These are phyloP conservation scores for Boulengeromyrus knoepffleri DNA, from an alignment of 2,113 vertebrate genomes.

Conservation along the genomic window DNA sequence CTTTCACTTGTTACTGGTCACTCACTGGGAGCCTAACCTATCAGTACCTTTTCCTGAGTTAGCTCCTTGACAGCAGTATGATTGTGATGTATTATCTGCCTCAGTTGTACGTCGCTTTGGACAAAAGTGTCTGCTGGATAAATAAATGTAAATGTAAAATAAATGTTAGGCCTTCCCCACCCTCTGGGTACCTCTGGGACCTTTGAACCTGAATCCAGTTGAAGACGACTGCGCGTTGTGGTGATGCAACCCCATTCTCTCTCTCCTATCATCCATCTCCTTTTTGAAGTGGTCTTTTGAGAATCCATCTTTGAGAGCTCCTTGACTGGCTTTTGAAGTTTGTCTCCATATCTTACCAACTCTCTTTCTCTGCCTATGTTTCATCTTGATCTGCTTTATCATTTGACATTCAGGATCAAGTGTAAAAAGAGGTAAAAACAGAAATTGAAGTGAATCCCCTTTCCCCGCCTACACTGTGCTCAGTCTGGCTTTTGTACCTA, in stretches of 20 bases:
- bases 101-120: background rate
- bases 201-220: constrained; percentile 45
- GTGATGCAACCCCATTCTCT: constrained; percentile 24
- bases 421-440: constrained; percentile 35
- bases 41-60: background rate
- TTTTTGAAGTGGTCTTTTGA: constrained; percentile 67
- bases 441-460: constrained; percentile 43
- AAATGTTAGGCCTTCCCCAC: constrained; percentile 22
- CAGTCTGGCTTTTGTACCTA: constrained; percentile 45
- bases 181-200: constrained; percentile 33
- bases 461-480: constrained; percentile 37
- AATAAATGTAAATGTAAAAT: background rate
- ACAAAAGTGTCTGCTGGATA: background rate
- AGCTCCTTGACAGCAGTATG: background rate
- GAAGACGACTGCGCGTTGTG: constrained; percentile 33
- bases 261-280: constrained; percentile 13
- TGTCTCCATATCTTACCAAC: constrained; percentile 43
- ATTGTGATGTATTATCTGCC: background rate
- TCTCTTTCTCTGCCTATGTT: constrained; percentile 24
- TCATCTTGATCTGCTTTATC: constrained; percentile 50
- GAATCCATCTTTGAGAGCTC: constrained; percentile 58
- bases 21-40: background rate
- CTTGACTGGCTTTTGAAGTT: constrained; percentile 60
- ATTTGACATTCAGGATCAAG: constrained; percentile 37
- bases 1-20: background rate